Base-by-base conservation (phyloP, 2,888 invertebrate species). In the Amphipoea oculea region DNA sequence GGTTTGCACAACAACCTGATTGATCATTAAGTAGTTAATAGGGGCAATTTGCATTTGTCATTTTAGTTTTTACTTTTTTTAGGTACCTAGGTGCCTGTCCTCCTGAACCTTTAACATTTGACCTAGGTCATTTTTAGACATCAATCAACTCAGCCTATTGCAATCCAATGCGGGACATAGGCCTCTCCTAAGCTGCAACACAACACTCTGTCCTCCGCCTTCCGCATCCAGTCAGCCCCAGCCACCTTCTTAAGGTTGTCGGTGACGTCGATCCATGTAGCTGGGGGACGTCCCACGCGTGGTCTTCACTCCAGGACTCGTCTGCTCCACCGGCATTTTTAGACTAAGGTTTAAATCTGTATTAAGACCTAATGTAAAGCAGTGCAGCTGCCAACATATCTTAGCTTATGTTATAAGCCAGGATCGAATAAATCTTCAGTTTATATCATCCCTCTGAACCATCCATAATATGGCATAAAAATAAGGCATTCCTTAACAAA, bases 401-500 rank as follows among this genome's bases (percentile, higher is more conserved):
- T 3, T 40, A 2, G 29, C 29, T 14, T 54, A n/a, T 17, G 11
- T 12, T 29, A 29, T 36, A 20, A 36, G 12, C 14, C 14, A 48
- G 45, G 57, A 23, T 17, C 11, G 0, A 17, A 57, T 23, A 48
- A 14, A 62, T 40, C 48, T 40, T 14, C n/a, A 51, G 40, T 42
- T 51, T 40, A 7, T 63, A 9, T 23, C 6, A 51, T 12, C 42
- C 42, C 23, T 76, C n/a, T 23, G 51, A n/a, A 36, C 57, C 20
- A 11, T 23, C 70, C 23, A 11, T 20, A 71, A 71, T 71, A n/a
- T 4, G 63, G 12, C n/a, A 23, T 62, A 17, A 40, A 71, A 45
- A 62, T 14, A 66, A 72, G 42, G 20, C 40, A 72, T 72, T 65
- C 65, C 67, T 54, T 6, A 29, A 67, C 45, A 48, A 65, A 65